Base-by-base conservation (phyloP, 37 sponge, comb jelly and placozoan genomes). In the Halichondria panicea region DNA sequence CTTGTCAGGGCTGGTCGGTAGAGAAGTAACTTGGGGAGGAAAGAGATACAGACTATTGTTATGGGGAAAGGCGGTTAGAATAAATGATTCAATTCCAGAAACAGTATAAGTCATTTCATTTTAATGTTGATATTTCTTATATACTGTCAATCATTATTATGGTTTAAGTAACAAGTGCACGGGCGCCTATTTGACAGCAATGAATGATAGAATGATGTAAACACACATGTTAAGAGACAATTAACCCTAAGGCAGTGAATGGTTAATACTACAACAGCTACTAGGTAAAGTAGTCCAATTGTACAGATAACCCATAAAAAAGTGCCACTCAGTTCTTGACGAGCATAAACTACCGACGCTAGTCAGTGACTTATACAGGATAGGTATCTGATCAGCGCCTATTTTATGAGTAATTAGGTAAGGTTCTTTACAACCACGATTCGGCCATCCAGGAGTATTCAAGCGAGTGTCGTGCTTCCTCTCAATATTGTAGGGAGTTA, bases 1-100 rank as follows among this genome's bases (percentile, higher is more conserved):
- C 63, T 0, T 93, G 4, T 62, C 55, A 1, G 76, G 85, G 0
- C 54, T 84, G 7, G 75, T 71, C 54, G 72, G 89, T 31, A 78
- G 84, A 32, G 73, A 80, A 50, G 76, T 92, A 5, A 22, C 22
- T 6, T 92, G 93, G 93, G 75, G 60, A 27, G 81, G 84, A 3
- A 39, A 55, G 41, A 40, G 43, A 27, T 92, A 73, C 70, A 61
- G 57, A 19, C 71, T 92, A 37, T 43, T 28, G n/a, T n/a, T n/a
- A n/a, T n/a, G n/a, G n/a, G n/a, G n/a, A n/a, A n/a, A n/a, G n/a
- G n/a, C n/a, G n/a, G n/a, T n/a, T n/a, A n/a, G n/a, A n/a, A n/a
- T n/a, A n/a, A n/a, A n/a, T n/a, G n/a, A n/a, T n/a, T n/a, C n/a
- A n/a, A n/a, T n/a, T n/a, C n/a, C n/a, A n/a, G n/a, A n/a, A n/a